Base-by-base conservation (phyloP, 53 echinoderm and acorn worm species). In the Zoroaster sp. region DNA sequence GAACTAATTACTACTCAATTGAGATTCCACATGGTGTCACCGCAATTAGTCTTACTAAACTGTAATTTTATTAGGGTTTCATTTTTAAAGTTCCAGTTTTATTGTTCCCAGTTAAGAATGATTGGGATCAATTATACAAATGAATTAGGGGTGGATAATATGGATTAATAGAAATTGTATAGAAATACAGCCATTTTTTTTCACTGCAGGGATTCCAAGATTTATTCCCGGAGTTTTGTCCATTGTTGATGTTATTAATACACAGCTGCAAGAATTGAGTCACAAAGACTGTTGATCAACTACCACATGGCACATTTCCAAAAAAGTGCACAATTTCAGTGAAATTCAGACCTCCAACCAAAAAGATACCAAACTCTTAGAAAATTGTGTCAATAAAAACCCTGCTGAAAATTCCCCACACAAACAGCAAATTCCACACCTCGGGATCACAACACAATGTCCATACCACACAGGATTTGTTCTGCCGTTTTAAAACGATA, bases 351-450 rank as follows among this genome's bases (percentile, higher is more conserved):
- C 40, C 76, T 76, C 76, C 51, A 32, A 76, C 45, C 49, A 14
- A 45, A 31, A 72, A 46, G 34, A 17, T 34, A 76, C 39, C 18
- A 42, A 37, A 46, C 47, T 23, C 32, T 18, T 32, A 25, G 46
- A 47, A 52, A 76, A 45, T 47, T 69, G 28, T 46, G 76, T 76
- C 76, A 76, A 76, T 47, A 76, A 4, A 12, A 47, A 14, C 45
- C 32, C 33, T 14, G 31, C 45, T 32, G 15, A 76, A 46, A 47
- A 47, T 76, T 41, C 34, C 47, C 76, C 51, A 30, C 30, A 7
- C 76, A 76, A 76, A 76, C 76, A 76, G 49, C 17, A 14, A 45
- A 76, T 76, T 76, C 49, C 76, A 32, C 51, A 76, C 76, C 76
- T 76, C 13, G 33, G 76, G 76, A 49, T 45, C 30, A 31, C 46